Percentiles rank a stretch among this genome's conserved stretches.
Evolutionary conservation across 2,888 invertebrate species (phyloP).

Genomic region (Galerucella nymphaeae): DNA sequence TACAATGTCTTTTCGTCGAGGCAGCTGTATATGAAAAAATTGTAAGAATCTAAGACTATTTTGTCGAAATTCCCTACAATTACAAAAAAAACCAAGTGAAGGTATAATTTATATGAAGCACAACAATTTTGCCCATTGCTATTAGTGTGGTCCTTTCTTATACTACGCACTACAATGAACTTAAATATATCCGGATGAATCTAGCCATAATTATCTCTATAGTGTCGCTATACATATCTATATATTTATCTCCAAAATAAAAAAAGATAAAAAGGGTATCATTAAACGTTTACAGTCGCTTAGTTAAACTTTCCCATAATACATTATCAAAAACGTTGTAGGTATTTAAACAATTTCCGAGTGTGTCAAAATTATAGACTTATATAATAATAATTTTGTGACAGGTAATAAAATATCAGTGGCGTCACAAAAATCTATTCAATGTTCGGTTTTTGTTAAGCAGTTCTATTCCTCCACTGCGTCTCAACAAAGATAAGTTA

Average conservation of each 20-base stretch:
- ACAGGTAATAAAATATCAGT: conserved; percentile 34
- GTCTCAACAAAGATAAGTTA: too few species aligned
- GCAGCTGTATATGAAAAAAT: too few species aligned
- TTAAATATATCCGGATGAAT: conserved; percentile 18
- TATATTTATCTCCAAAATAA: conserved; percentile 15
- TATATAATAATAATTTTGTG: conserved; percentile 32
- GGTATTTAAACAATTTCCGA: conserved; percentile 36
- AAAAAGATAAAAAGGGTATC: conserved; percentile 23
- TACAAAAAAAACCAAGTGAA: too few species aligned
- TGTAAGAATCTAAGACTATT: too few species aligned
- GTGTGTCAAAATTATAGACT: conserved; percentile 43
- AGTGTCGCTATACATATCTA: conserved; percentile 35
- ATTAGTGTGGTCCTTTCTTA: too few species aligned
- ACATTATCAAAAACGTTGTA: conserved; percentile 8
- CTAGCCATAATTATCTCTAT: conserved; percentile 27
- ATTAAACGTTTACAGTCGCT: conserved; percentile 33
- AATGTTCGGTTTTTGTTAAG: too few species aligned
- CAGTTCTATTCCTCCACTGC: too few species aligned
- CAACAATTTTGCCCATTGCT: too few species aligned
- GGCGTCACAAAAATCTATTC: neutral
- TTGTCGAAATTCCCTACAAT: too few species aligned
- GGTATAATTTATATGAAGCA: too few species aligned
- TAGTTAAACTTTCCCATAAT: conserved; percentile 32
- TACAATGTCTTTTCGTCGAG: too few species aligned
- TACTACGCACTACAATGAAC: neutral